Base-by-base conservation (phyloP, 2,113 vertebrate species). In the Lepisosteus oculatus region DNA sequence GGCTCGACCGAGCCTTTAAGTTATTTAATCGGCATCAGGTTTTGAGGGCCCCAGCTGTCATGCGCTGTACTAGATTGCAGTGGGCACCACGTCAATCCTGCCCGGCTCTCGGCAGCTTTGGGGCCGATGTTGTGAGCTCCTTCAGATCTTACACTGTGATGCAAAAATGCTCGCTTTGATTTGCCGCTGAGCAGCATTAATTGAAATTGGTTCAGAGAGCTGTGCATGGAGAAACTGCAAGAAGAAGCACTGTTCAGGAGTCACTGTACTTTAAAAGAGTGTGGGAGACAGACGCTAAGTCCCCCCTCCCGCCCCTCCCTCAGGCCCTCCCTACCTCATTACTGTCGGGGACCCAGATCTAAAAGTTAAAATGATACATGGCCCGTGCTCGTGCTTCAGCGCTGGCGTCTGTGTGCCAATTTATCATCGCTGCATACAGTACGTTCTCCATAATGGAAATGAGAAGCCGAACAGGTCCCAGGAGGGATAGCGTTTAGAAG, bases 381-480 rank as follows among this genome's bases (percentile, higher is more conserved):
- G 11, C 55, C 12, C 55, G 6, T 8, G 0, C 11, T 4, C 42
- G 17, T 7, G 9, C 65, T 47, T 61, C 68, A 65, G 68, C 55
- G 5, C 44, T 7, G 57, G 47, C 8, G 15, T 42, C 66, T 42
- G 5, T 3, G n/a, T 29, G 29, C 59, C 66, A 61, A 43, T 69
- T 64, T 54, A 68, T 69, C 67, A 29, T 51, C 4, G 12, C 3
- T 43, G 15, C 42, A 3, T 41, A 44, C 59, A 8, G 47, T 42
- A 64, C 45, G 59, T 51, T 57, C 29, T 41, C 65, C n/a, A 59
- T 76, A 68, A 72, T 76, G 74, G 69, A 76, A 65, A 76, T 72
- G 70, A 72, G 74, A 56, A 65, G 65, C 6, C 7, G 66, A 57
- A 76, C 59, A 14, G 70, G 54, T 55, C 65, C 74, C n/a, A 9